Evolutionary conservation across 1,140 invertebrate genomes (phyloP).

Genomic region (Anoplophora glabripennis): DNA sequence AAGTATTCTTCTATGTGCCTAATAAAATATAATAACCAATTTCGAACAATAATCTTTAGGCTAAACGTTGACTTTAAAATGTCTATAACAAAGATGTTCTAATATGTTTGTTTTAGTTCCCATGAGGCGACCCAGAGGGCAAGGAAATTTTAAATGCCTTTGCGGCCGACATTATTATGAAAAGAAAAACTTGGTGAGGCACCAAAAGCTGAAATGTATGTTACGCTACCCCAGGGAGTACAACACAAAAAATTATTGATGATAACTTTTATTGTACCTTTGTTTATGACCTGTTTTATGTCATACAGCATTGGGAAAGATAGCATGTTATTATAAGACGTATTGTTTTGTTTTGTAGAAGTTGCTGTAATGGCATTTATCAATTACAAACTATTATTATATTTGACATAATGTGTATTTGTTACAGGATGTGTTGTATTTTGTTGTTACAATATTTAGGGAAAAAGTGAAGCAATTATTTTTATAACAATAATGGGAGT

Average conservation of each 20-base stretch:
- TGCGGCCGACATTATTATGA: slow-evolving; percentile 39
- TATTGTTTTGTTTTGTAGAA: too few species aligned
- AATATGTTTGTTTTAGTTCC: slow-evolving; percentile 11
- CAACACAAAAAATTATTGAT: neutral
- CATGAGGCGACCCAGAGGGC: slow-evolving; percentile 32
- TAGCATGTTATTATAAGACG: too few species aligned
- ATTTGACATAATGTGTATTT: too few species aligned
- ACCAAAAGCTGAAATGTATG: slow-evolving; percentile 32
- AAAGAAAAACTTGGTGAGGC: slow-evolving; percentile 37
- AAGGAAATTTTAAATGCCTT: slow-evolving; percentile 27
- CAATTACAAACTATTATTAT: too few species aligned
- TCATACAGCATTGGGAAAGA: too few species aligned
- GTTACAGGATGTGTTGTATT: too few species aligned
- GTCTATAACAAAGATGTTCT: neutral
- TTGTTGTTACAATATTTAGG: too few species aligned
- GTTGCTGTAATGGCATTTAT: too few species aligned
- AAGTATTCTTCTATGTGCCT: too few species aligned
- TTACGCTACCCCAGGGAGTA: neutral
- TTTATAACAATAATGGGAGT: too few species aligned
- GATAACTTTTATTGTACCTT: neutral
- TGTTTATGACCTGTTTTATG: neutral
- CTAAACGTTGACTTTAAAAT: neutral
- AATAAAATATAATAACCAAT: too few species aligned
- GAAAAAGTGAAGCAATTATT: too few species aligned
- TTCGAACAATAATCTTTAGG: neutral